These are phyloP conservation scores for Alauda arvensis DNA, from an alignment of 2,797 vertebrate genomes.

Conservation along the genomic window DNA sequence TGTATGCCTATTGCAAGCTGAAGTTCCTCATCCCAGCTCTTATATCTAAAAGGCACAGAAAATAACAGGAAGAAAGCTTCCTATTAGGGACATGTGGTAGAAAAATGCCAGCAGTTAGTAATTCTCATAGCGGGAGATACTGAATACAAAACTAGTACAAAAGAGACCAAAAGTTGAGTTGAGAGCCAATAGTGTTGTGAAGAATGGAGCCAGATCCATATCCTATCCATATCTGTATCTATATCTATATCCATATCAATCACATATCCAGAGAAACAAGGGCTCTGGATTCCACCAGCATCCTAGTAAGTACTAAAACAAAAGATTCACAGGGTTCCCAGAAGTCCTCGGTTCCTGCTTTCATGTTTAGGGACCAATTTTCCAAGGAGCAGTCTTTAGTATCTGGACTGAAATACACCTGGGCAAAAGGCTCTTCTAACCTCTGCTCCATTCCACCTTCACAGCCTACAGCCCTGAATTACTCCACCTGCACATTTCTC, in stretches of 20 bases:
- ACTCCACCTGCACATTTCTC: neutral
- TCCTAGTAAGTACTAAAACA: neutral
- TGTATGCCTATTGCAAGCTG: neutral
- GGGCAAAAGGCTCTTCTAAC: neutral
- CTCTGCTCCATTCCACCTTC: neutral
- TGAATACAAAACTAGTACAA: neutral
- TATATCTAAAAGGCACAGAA: neutral
- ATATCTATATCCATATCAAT: neutral
- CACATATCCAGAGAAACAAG: neutral
- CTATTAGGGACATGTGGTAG: neutral
- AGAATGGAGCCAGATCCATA: neutral
- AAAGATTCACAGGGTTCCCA: neutral
- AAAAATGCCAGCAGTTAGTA: neutral
- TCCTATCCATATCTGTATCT: neutral
- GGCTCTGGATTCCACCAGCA: neutral
- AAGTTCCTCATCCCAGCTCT: neutral
- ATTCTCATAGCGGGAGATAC: neutral
- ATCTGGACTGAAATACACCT: neutral
- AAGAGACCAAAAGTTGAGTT: neutral
- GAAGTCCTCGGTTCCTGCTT: neutral
- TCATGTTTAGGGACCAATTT: neutral
- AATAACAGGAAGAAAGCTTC: neutral
- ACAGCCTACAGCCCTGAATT: neutral
- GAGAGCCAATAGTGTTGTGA: neutral
- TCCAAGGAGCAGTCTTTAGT: neutral